Base-by-base conservation (phyloP, 1,140 invertebrate genomes). In the Drosophila nebulosa region DNA sequence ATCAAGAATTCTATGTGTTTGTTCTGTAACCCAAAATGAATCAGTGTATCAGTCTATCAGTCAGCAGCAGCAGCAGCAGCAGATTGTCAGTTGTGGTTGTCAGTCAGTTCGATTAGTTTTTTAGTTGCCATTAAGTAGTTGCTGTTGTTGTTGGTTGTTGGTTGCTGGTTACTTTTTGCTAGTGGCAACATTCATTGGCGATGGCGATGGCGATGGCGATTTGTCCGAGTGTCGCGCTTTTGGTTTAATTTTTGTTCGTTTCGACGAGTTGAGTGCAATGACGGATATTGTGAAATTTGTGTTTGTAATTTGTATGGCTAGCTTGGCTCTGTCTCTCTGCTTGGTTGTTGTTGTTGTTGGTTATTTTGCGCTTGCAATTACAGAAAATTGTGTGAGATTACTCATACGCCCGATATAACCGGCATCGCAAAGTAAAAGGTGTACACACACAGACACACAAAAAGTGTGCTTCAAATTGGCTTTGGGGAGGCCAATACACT, bases 351-450 rank as follows among this genome's bases (percentile, higher is more conserved):
- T 22, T 65, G 72, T 61, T 65, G 55, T n/a, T 74, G 69, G 53
- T 46, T 46, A 46, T 46, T 46, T 46, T 77, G 77, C 73, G 66
- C 78, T 42, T 59, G 80, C 80, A 85, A 86, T 85, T 85, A 85
- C 80, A 86, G 16, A 74, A 85, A 85, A 85, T 85, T 85, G 80
- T 85, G 64, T 60, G 80, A 74, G 63, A 86, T 85, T 85, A 85
- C 80, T 85, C 80, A 85, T 85, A 88, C 80, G 81, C 80, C 80
- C 78, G 81, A 74, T 85, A 86, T 86, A 86, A 85, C 80, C 81
- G 80, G 80, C 80, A 86, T 78, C 63, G 64, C 74, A 85, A 85
- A 85, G 80, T 85, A 85, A 85, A 85, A 85, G 81, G 80, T 86
- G 80, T 86, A 78, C 57, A 58, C 79, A 83, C 7, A 9, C 27